Conservation (phyloP, 2,797 vertebrate species). For the Nyctibius grandis region DNA sequence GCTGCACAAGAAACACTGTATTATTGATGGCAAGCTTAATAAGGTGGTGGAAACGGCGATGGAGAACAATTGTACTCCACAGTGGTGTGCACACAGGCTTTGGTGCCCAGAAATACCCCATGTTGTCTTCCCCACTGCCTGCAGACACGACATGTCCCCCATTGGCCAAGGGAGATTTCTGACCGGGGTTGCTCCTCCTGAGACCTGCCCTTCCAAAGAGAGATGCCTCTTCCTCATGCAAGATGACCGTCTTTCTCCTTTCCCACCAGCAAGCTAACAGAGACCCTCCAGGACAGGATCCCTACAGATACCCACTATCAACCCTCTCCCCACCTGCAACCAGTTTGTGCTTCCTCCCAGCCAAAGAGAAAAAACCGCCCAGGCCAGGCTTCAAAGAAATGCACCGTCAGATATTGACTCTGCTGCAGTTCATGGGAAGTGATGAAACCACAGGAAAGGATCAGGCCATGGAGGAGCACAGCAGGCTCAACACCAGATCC, state of each 20-base stretch:
- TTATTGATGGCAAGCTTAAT: not conserved
- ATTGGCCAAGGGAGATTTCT: not conserved
- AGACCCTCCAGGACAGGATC: not conserved
- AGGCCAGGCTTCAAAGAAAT: not conserved
- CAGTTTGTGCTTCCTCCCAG: not conserved
- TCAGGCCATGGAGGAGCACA: not conserved
- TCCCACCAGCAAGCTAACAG: not conserved
- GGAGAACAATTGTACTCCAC: not conserved
- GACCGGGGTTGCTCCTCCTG: not conserved
- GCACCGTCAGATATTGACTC: not conserved
- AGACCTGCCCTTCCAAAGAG: not conserved
- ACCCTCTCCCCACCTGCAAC: not conserved
- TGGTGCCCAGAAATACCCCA: not conserved
- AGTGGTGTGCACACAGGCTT: rapidly evolving
- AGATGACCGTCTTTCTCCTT: not conserved
- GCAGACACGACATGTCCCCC: rapidly evolving
- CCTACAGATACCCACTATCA: not conserved
- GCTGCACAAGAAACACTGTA: not conserved
- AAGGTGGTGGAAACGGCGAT: not conserved
- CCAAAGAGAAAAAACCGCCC: not conserved
- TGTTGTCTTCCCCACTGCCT: rapidly evolving
- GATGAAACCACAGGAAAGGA: not conserved
- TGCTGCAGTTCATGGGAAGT: not conserved
- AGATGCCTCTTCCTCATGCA: not conserved
- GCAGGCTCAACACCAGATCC: not conserved